Evolutionary conservation across 2,797 vertebrate species (phyloP), one percentile per base, ranked within the genome.

Genomic region (Gymnoscopelus microlampas): DNA sequence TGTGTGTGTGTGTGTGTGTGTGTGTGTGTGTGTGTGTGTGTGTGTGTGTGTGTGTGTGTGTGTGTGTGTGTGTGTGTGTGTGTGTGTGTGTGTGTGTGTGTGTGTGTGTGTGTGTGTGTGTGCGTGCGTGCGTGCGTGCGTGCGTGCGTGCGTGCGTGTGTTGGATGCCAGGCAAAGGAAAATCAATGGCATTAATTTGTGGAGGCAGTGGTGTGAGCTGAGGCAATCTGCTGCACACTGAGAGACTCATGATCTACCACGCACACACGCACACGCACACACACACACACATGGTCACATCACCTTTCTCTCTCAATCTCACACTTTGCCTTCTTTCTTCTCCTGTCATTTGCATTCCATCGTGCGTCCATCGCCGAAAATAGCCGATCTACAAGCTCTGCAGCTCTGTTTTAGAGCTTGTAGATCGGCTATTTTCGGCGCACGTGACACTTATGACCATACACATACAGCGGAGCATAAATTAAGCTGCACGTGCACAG

Each of bases 101-200:
- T 62, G 24, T 61, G 44, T 53, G 24, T 60, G 51, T 60, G 60
- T 15, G 26, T 53, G 49, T 19, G 24, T 29, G 35, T 7, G 35
- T 39, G 35, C 1, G 61, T 44, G 11, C 10, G 48, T 47, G 3
- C 8, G 48, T 51, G 49, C 2, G 49, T 53, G 26, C 7, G 10
- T 7, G 49, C 12, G 62, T 23, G 56, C 48, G 29, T 53, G 5
- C 57, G 35, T 73, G 69, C 49, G 63, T 58, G 49, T 71, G 68
- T 78, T 85, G 84, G 84, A 89, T 49, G 71, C 68, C 71, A 75
- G 78, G 83, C 83, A 87, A 85, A 89, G 75, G 65, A 88, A 93
- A 93, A 94, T 94, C 92, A 91, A 94, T 94, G 84, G 88, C 88
- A 92, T 92, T 94, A 90, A 94, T 94, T 94, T 93, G 90, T 72